These are phyloP conservation scores for Acrossocheilus fasciatus DNA, from an alignment of 2,797 vertebrate genomes.

Conservation along the genomic window DNA sequence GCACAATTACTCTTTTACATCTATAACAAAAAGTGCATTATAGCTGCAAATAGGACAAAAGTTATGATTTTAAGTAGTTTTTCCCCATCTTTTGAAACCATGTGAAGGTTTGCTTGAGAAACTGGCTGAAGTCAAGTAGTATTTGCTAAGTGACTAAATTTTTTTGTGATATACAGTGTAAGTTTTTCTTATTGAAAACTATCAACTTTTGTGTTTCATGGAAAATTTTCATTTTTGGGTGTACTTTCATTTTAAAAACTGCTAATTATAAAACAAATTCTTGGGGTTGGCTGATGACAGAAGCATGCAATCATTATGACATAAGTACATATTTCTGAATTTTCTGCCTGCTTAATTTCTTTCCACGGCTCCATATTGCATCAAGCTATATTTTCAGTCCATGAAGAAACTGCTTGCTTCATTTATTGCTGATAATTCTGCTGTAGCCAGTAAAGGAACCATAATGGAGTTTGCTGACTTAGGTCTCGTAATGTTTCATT, in stretches of 20 bases:
- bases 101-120: not conserved
- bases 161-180: not conserved
- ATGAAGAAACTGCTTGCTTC: conserved; percentile 34
- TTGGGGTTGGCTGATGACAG: conserved; percentile 48
- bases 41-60: not conserved
- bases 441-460: conserved; percentile 16
- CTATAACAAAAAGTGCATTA: conserved; percentile 9
- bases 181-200: not conserved
- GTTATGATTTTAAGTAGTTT: not conserved
- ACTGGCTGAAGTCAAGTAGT: not conserved
- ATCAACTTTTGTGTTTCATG: not conserved
- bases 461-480: not conserved
- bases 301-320: conserved; percentile 49
- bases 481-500: not conserved
- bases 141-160: not conserved
- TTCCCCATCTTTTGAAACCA: not conserved
- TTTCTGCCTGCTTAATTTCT: conserved; percentile 8
- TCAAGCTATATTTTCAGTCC: conserved; percentile 11
- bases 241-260: conserved; percentile 41
- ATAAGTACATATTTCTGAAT: conserved; percentile 38
- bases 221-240: conserved; percentile 22
- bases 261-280: conserved; percentile 39
- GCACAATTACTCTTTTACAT: not conserved
- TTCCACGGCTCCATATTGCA: not conserved
- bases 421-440: conserved; percentile 7